Conservation (phyloP, 2,888 invertebrate genomes). For the Pomacea canaliculata region DNA sequence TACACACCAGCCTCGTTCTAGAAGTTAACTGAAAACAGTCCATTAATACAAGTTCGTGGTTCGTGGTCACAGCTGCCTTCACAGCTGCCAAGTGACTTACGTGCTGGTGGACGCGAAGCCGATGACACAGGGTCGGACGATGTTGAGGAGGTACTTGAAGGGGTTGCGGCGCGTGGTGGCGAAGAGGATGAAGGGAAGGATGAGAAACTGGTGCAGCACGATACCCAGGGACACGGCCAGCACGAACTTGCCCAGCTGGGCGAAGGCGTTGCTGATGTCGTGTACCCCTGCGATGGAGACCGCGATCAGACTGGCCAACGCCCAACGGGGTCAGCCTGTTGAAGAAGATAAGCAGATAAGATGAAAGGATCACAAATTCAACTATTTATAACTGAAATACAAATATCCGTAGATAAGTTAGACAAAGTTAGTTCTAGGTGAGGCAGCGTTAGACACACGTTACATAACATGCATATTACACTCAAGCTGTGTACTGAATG, state of each 20-base stretch:
- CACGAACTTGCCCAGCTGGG: constrained; percentile 52
- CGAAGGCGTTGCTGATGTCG: constrained; percentile 43
- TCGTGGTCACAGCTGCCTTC: no score
- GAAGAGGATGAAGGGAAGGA: constrained; percentile 52
- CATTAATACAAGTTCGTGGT: no score
- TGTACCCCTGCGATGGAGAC: constrained; percentile 50
- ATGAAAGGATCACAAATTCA: neutral
- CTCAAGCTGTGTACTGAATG: no score
- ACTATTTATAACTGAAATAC: neutral
- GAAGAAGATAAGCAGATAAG: neutral
- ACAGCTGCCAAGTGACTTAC: constrained; percentile 42
- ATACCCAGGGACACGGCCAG: constrained; percentile 50
- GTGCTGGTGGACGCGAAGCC: constrained; percentile 57
- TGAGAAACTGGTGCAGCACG: constrained; percentile 48
- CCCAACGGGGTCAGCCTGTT: constrained; percentile 58
- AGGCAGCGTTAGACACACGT: no score
- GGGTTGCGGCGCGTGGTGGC: constrained; percentile 52
- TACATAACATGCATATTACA: no score
- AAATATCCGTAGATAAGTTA: no score
- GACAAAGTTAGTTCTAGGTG: no score
- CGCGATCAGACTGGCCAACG: constrained; percentile 58
- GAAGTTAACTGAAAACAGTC: no score
- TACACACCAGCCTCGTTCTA: no score
- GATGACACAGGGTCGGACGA: constrained; percentile 50
- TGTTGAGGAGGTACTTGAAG: constrained; percentile 38